A percentile compares a stretch with the other conserved stretches of the same genome.
phyloP scores from a whole-genome alignment of 2,888 invertebrate species.

The Monoplex corrugatus region DNA sequence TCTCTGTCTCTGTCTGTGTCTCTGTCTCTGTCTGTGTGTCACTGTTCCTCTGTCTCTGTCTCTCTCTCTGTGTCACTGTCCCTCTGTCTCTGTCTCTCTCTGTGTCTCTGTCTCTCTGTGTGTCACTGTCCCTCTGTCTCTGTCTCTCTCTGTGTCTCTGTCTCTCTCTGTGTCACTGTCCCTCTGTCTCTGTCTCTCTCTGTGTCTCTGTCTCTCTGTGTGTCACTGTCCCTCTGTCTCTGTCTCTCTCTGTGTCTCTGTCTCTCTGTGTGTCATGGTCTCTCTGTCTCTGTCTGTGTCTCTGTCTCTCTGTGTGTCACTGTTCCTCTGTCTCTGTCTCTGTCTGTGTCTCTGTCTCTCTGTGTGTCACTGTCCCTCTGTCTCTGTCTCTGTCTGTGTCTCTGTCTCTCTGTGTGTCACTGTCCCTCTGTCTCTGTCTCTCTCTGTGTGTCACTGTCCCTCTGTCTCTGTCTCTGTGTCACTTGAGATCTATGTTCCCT shows the following conservation, averaged over 20 bases:
- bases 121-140: background rate
- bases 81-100: too few relatives aligned
- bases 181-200: slow-evolving; percentile 40
- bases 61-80: too few relatives aligned
- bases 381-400: background rate
- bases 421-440: background rate
- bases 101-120: too few relatives aligned
- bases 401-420: background rate
- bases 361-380: background rate
- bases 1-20: background rate
- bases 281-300: slow-evolving; percentile 32
- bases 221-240: slow-evolving; percentile 18
- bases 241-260: slow-evolving; percentile 27
- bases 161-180: slow-evolving; percentile 20
- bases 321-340: background rate
- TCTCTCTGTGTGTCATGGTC: background rate
- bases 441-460: background rate
- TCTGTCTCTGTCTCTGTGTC: background rate
- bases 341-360: background rate
- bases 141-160: slow-evolving; percentile 3
- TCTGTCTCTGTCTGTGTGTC: background rate
- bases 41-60: too few relatives aligned
- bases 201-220: slow-evolving; percentile 38
- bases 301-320: slow-evolving; percentile 20
- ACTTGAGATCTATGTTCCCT: too few relatives aligned